Evolutionary conservation across 1,140 invertebrate species (phyloP), one percentile per base, ranked within the genome.

Genomic region (Drosophila triauraria): DNA sequence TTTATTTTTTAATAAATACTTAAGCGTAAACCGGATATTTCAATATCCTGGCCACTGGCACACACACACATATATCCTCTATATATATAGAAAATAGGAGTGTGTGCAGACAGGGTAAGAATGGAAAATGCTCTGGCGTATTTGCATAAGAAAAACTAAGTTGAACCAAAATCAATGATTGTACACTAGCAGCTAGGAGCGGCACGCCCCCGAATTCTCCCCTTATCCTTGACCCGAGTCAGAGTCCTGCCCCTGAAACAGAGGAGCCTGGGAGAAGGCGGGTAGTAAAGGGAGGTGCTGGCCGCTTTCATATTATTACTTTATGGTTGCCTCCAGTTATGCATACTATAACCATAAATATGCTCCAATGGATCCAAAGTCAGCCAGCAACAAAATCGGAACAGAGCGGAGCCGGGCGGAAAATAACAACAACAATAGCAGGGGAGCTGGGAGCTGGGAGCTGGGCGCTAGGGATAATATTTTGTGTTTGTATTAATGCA

Each of bases 301-400:
- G 67, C 56, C 74, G 83, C 72, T 77, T 83, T 87, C 77, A 74
- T 88, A 87, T 87, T 87, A 88, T 88, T 88, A 90, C 86, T 88
- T 88, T 88, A 88, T 88, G 85, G 85, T 85, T 75, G 85, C 85
- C 85, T 88, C 85, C 81, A 88, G 85, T 88, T 88, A 88, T 88
- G 85, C 85, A 88, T 88, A 90, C 81, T 87, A 87, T 87, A 87
- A 87, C 84, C 84, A 87, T 87, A 87, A 87, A 87, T 87, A 87
- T 88, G 84, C 84, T 88, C 58, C 75, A 79, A 67, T 62, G 65
- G 46, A 56, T 59, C 59, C 63, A 69, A 63, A 54, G 71, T 64
- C 62, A 78, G 71, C 78, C 43, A 67, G 57, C 56, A 71, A 75
- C 54, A 46, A 77, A 44, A 64, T 60, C 72, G 35, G 54, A 32